Percentiles rank a stretch among this genome's conserved stretches.
Conservation (phyloP, 2,888 invertebrate species). For the Sisyra nigra region DNA sequence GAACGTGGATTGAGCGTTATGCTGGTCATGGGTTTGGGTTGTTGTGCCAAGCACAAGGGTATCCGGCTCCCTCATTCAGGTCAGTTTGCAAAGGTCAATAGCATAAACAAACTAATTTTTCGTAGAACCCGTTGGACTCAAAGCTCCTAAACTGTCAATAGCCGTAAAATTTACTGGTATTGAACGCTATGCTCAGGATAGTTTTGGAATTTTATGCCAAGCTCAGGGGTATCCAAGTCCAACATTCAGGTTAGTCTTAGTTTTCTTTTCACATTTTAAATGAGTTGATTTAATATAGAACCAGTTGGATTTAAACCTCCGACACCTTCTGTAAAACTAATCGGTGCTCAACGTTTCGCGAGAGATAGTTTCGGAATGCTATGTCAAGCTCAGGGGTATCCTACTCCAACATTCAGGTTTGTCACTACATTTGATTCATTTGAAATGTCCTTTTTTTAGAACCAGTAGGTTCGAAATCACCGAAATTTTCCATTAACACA, state of each 20-base stretch:
- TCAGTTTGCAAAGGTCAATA: constrained; percentile 20
- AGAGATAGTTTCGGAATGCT: constrained; percentile 48
- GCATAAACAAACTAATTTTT: constrained; percentile 14
- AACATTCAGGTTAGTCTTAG: constrained; percentile 13
- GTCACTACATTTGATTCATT: too few relatives aligned
- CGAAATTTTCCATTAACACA: constrained; percentile 46
- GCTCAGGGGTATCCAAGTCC: constrained; percentile 64
- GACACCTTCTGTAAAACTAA: constrained; percentile 30
- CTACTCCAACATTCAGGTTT: constrained; percentile 18
- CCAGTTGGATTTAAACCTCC: constrained; percentile 36
- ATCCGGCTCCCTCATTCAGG: constrained; percentile 47
- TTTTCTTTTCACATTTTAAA: not conserved
- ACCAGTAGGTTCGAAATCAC: constrained; percentile 48
- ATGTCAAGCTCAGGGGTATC: constrained; percentile 65
- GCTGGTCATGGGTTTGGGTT: constrained; percentile 46
- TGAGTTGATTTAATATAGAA: constrained; percentile 22
- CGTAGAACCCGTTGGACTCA: constrained; percentile 36
- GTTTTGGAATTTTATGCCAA: constrained; percentile 54
- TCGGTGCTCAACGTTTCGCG: constrained; percentile 35
- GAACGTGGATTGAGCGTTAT: constrained; percentile 48
- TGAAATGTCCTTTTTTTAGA: constrained; percentile 22
- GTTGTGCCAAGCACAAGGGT: constrained; percentile 64
- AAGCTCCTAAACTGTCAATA: constrained; percentile 30
- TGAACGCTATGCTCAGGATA: constrained; percentile 41
- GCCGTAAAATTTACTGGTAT: constrained; percentile 29